Base-by-base conservation (phyloP, 2,113 vertebrate species). In the Equus przewalskii region DNA sequence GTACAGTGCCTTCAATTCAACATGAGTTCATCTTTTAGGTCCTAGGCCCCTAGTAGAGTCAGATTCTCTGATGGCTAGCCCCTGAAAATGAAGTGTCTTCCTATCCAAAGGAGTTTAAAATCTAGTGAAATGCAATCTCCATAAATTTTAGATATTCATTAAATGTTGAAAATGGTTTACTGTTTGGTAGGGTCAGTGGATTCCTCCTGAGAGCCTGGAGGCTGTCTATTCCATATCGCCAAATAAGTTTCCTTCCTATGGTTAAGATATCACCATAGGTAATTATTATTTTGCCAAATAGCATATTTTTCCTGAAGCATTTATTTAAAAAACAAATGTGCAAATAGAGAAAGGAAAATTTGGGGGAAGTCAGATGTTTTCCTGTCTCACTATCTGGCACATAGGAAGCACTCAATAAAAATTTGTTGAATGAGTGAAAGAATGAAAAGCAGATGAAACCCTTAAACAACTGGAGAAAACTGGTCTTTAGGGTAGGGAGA, bases 111-210 rank as follows among this genome's bases (percentile, higher is more conserved):
- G 14, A 49, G 15, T 65, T 96, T 87, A 84, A 91, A 56, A 69
- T 78, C 22, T 64, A 49, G 16, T 56, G 44, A 79, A 36, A 30
- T 69, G 3, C 24, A 75, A 10, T 80, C 28, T 21, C 30, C 2
- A 9, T 19, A 88, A 18, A 70, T 84, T 18, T 73, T 76, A 85
- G 6, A 67, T 81, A 88, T 56, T 93, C 44, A 51, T 36, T 41
- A 82, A 87, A 84, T 91, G 22, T 26, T 91, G 15, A 86, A 67
- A 97, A 79, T 90, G 36, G 9, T 84, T 96, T 92, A 70, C 1
- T n/a, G 54, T 84, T 30, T 87, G 80, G 3, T 18, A 62, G 7
- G 73, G 4, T 84, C 33, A 41, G 14, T 58, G 0, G 8, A 65
- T 36, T 96, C 33, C n/a, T 79, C 30, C 22, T 67, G 36, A 96